These are phyloP conservation scores for Xestia c-nigrum DNA, from an alignment of 2,888 invertebrate genomes.

Conservation along the genomic window DNA sequence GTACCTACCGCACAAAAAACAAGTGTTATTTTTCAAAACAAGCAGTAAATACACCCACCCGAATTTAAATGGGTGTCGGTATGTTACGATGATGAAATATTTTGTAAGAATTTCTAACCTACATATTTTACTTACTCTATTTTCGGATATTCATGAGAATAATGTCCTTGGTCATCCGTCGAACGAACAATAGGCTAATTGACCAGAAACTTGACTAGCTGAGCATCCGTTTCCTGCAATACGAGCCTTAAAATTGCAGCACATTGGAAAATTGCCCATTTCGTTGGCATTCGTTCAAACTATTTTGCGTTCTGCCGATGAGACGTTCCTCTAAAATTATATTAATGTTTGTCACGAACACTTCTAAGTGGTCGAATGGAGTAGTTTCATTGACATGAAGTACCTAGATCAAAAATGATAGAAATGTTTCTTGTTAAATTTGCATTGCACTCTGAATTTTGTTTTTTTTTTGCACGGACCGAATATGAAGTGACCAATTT, in stretches of 20 bases:
- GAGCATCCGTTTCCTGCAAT: slow-evolving; percentile 64
- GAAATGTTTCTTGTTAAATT: slow-evolving; percentile 3
- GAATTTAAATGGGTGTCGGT: slow-evolving; percentile 30
- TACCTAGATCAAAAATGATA: slow-evolving; percentile 12
- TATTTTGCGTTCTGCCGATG: slow-evolving; percentile 81
- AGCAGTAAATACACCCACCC: slow-evolving; percentile 40
- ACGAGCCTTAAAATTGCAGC: slow-evolving; percentile 70
- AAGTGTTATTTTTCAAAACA: slow-evolving; percentile 39
- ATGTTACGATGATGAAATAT: slow-evolving; percentile 54
- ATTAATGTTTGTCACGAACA: slow-evolving; percentile 74
- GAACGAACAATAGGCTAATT: slow-evolving; percentile 30
- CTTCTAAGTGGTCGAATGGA: slow-evolving; percentile 46
- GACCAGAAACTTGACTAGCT: slow-evolving; percentile 33
- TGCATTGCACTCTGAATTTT: slow-evolving; percentile 43
- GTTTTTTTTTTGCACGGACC: slow-evolving; percentile 10
- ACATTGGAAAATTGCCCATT: slow-evolving; percentile 80
- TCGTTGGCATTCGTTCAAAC: slow-evolving; percentile 84
- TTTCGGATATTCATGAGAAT: background rate
- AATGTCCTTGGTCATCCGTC: slow-evolving; percentile 4
- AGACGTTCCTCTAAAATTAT: slow-evolving; percentile 79
- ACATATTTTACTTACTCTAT: slow-evolving; percentile 1
- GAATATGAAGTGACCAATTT: slow-evolving; percentile 24
- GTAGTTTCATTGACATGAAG: slow-evolving; percentile 47
- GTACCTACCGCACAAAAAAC: slow-evolving; percentile 23
- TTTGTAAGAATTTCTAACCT: slow-evolving; percentile 27